These are phyloP conservation scores for Nomada ferruginata DNA, from an alignment of 2,888 invertebrate genomes.

Conservation along the genomic window DNA sequence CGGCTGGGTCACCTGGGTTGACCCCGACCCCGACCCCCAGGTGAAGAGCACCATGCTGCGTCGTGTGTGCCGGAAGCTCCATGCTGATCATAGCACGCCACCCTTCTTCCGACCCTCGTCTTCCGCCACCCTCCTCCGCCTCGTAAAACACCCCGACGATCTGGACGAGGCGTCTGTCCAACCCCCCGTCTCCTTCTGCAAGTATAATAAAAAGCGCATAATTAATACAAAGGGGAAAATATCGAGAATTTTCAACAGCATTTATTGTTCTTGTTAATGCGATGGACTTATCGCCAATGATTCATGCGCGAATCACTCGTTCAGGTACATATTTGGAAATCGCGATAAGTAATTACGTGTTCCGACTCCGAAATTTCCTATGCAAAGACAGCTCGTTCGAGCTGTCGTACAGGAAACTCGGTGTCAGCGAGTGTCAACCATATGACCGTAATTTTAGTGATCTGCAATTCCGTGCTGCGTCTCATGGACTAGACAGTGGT, in stretches of 20 bases:
- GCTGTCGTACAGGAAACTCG: too few relatives aligned
- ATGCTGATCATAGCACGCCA: slow-evolving; percentile 83
- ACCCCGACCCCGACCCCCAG: slow-evolving; percentile 79
- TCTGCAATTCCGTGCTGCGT: too few relatives aligned
- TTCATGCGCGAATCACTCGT: too few relatives aligned
- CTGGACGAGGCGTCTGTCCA: slow-evolving; percentile 75
- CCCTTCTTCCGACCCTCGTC: slow-evolving; percentile 77
- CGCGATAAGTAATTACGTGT: too few relatives aligned
- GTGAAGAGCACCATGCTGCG: slow-evolving; percentile 82
- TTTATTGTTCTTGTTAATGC: too few relatives aligned
- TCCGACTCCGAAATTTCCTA: too few relatives aligned
- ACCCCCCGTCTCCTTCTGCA: slow-evolving; percentile 57
- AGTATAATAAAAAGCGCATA: background rate
- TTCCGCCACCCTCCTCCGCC: slow-evolving; percentile 75
- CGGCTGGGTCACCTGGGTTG: slow-evolving; percentile 80
- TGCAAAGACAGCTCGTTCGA: too few relatives aligned
- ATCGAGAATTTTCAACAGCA: too few relatives aligned
- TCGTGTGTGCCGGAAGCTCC: slow-evolving; percentile 82
- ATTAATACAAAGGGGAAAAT: background rate
- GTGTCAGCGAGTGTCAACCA: too few relatives aligned
- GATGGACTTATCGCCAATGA: too few relatives aligned
- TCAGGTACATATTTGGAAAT: too few relatives aligned
- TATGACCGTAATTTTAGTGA: too few relatives aligned
- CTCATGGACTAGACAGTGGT: background rate
- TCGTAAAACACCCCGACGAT: slow-evolving; percentile 75